Evolutionary conservation across 2,888 invertebrate genomes (phyloP).

Genomic region (Nemapogon koenigi): DNA sequence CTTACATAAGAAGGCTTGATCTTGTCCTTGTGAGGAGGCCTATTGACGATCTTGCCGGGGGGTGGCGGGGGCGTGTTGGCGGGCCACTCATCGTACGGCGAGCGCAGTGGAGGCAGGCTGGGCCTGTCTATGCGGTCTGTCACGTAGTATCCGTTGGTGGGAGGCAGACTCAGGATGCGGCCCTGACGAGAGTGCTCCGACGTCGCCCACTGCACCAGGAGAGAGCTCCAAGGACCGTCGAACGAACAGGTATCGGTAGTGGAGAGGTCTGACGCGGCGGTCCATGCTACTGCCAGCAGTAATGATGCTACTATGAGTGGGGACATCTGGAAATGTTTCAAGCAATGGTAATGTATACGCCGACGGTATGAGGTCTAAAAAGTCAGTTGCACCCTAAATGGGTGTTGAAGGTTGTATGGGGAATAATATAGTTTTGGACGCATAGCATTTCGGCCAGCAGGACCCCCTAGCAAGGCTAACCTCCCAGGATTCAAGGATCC

Average conservation of each 20-base stretch:
- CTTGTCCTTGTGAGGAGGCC: constrained; percentile 47
- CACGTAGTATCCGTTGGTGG: constrained; percentile 50
- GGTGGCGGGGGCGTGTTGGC: constrained; percentile 29
- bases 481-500: too few relatives aligned
- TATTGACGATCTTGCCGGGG: constrained; percentile 49
- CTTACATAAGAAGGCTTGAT: constrained; percentile 45
- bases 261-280: constrained; percentile 74
- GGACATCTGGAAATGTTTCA: too few relatives aligned
- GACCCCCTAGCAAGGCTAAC: too few relatives aligned
- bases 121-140: constrained; percentile 42
- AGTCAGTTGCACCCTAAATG: too few relatives aligned
- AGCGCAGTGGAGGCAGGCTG: constrained; percentile 25
- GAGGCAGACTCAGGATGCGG: constrained; percentile 48
- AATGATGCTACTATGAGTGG: constrained; percentile 40
- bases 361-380: too few relatives aligned
- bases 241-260: constrained; percentile 14
- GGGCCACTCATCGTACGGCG: constrained; percentile 45
- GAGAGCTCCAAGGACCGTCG: constrained; percentile 64
- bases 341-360: too few relatives aligned
- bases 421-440: too few relatives aligned
- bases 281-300: constrained; percentile 66
- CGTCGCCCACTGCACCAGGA: constrained; percentile 70
- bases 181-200: constrained; percentile 42
- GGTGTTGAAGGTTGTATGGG: too few relatives aligned
- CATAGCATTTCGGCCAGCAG: too few relatives aligned